These are phyloP conservation scores for Oncorhynchus mykiss DNA, from an alignment of 2,113 vertebrate species.

Conservation along the genomic window DNA sequence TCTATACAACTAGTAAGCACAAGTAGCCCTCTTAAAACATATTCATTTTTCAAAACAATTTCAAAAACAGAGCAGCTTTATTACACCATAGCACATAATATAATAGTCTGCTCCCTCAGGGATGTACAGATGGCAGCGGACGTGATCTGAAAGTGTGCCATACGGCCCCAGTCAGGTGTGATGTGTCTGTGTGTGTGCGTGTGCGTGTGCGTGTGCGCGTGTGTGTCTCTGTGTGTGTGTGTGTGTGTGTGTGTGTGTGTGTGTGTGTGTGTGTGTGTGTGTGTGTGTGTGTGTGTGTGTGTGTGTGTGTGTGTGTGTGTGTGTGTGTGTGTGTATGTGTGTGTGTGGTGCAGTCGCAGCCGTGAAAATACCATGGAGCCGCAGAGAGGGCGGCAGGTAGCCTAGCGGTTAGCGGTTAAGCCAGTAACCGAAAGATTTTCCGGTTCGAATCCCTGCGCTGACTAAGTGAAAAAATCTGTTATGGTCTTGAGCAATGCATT, in stretches of 20 bases:
- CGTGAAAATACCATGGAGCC: not conserved
- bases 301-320: not conserved
- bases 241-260: not conserved
- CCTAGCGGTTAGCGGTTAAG: too few species aligned
- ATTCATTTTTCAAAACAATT: not conserved
- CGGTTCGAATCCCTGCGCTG: too few species aligned
- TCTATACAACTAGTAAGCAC: not conserved
- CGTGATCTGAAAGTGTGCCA: constrained; percentile 11
- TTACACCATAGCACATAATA: constrained; percentile 8
- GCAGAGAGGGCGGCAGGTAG: too few species aligned
- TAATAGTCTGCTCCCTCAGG: constrained; percentile 12
- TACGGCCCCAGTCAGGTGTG: constrained; percentile 12
- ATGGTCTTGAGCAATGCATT: too few species aligned
- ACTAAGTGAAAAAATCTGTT: too few species aligned
- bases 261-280: not conserved
- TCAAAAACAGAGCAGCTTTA: not conserved
- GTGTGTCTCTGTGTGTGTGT: not conserved
- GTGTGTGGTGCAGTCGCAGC: not conserved
- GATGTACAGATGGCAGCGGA: constrained; percentile 20
- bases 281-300: not conserved
- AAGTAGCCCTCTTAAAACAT: not conserved
- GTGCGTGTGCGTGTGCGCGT: too few species aligned
- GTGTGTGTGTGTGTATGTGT: not conserved
- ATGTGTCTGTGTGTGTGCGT: not conserved
- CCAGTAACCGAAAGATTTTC: too few species aligned